Conservation (phyloP, 2,797 vertebrate genomes). For the Apogon talboti region DNA sequence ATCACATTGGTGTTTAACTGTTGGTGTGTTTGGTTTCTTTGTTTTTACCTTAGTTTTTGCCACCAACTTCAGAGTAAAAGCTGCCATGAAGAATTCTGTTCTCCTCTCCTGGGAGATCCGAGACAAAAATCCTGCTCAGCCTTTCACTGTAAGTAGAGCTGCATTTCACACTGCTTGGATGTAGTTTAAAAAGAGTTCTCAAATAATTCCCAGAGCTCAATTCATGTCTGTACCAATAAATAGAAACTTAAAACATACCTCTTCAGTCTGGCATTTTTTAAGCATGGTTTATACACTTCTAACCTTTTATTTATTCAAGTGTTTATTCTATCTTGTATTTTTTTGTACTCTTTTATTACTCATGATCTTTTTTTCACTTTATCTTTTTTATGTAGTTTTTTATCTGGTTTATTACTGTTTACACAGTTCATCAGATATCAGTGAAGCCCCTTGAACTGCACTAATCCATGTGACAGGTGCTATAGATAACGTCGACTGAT, state of each 20-base stretch:
- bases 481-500: too few species aligned
- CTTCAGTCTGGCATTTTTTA: too few species aligned
- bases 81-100: constrained; percentile 97
- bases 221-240: not conserved
- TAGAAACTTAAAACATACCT: not conserved
- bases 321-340: too few species aligned
- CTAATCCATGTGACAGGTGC: too few species aligned
- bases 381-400: not conserved
- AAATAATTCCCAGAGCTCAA: not conserved
- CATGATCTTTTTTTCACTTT: not conserved
- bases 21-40: constrained; percentile 49
- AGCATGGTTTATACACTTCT: too few species aligned
- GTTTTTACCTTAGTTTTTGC: constrained; percentile 93
- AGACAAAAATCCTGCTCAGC: constrained; percentile 93
- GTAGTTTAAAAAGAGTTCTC: not conserved
- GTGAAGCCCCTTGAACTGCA: too few species aligned
- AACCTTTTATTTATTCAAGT: too few species aligned
- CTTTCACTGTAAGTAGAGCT: constrained; percentile 91
- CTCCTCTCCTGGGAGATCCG: constrained; percentile 97
- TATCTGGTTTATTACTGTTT: too few species aligned
- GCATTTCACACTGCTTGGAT: not conserved
- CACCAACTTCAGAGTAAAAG: constrained; percentile 98
- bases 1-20: constrained; percentile 9
- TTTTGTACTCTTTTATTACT: too few species aligned
- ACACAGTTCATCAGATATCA: too few species aligned